Base-by-base conservation (phyloP, 2,113 vertebrate species). In the Acinonyx jubatus region DNA sequence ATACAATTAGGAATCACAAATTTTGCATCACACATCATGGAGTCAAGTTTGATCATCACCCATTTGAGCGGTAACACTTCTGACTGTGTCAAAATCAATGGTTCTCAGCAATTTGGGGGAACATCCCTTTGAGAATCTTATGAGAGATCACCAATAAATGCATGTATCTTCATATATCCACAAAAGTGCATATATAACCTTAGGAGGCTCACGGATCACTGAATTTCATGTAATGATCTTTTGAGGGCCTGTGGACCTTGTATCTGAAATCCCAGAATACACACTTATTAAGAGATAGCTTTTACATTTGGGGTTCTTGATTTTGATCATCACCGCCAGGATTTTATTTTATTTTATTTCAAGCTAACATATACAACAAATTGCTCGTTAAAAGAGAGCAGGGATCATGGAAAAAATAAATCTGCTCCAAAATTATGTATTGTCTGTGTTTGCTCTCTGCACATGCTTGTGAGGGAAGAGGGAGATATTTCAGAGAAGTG, bases 301-400 rank as follows among this genome's bases (percentile, higher is more conserved):
- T 92, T 80, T 57, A 27, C 2, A 55, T 50, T 65, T 84, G 11
- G 4, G 41, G 19, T 25, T 92, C 86, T 87, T 2, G 7, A 83
- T 92, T 92, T 95, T 52, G 57, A 52, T 71, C 9, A 78, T 87
- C 50, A n/a, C 61, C 38, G 13, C 52, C 69, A 85, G 76, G 13
- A 78, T 85, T 82, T 88, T 21, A 89, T 94, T 97, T 94, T 63
- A 76, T 61, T 97, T 94, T 63, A 80, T 61, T 61, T 78, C 81
- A 78, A 94, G 18, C 36, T 85, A 68, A 91, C 33, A 29, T 33
- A 73, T 23, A 91, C 7, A 91, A 68, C 13, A 86, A 79, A 85
- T 84, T 89, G 38, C 31, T 79, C 11, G 1, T 93, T 95, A 55
- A 69, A 95, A 87, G 52, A 45, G n/a, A 92, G 36, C 36, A 91